A percentile compares a stretch with the other conserved stretches of the same genome.
phyloP scores from a whole-genome alignment of 2,888 invertebrate species.

The Apodemia zela region DNA sequence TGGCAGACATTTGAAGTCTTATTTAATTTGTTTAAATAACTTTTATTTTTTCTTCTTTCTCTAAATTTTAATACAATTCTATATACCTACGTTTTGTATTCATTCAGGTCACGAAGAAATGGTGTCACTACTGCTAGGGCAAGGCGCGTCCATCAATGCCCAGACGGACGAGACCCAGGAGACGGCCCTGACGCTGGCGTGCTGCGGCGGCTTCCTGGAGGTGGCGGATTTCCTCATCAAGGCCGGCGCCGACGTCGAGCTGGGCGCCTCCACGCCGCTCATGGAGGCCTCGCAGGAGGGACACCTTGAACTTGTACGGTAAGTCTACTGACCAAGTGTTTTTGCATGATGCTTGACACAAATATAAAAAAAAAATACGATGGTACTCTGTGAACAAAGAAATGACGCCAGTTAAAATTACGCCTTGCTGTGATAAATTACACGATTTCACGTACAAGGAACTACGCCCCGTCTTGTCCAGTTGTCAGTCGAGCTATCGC shows the following conservation, averaged over 20 bases:
- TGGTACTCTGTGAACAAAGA: no score
- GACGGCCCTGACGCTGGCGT: constrained; percentile 95
- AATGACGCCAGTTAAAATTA: no score
- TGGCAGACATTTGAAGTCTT: no score
- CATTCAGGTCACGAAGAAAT: constrained; percentile 95
- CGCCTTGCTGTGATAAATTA: no score
- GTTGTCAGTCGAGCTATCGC: no score
- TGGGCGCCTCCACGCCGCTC: constrained; percentile 97
- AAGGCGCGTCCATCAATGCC: constrained; percentile 98
- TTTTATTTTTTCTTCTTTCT: neutral
- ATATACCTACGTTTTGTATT: neutral
- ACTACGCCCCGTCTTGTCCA: no score
- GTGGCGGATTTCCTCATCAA: constrained; percentile 95
- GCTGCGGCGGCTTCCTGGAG: constrained; percentile 97
- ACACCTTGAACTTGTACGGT: constrained; percentile 93
- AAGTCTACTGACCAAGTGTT: constrained; percentile 22
- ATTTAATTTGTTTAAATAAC: no score
- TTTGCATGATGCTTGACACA: no score
- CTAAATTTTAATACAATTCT: no score
- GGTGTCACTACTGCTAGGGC: constrained; percentile 95
- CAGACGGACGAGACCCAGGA: constrained; percentile 99
- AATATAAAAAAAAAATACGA: no score
- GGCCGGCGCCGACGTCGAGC: constrained; percentile 95
- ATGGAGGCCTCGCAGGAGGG: constrained; percentile 99
- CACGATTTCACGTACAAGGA: no score